These are phyloP conservation scores for Ptychobarbus kaznakovi DNA, from an alignment of 2,797 vertebrate genomes.

Conservation along the genomic window DNA sequence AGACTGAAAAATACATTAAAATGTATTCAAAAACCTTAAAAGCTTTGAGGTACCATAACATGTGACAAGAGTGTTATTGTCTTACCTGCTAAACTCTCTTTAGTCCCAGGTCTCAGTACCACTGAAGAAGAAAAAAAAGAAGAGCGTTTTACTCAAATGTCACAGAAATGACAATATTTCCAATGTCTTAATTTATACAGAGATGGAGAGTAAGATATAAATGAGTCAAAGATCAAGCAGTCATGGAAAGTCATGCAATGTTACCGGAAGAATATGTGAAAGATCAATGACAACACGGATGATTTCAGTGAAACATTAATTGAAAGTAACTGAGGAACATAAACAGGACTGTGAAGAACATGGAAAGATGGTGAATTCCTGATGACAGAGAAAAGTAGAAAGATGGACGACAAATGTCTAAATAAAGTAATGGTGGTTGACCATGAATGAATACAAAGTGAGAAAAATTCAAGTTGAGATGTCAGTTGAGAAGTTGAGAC, in stretches of 20 bases:
- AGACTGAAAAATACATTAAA: not conserved
- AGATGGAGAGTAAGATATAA: not conserved
- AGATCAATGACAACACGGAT: not conserved
- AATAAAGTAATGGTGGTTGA: not conserved
- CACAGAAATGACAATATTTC: constrained; percentile 1
- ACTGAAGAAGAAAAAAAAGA: constrained; percentile 62
- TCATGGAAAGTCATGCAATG: not conserved
- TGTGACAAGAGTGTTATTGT: not conserved
- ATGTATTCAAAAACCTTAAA: not conserved
- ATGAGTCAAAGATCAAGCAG: not conserved
- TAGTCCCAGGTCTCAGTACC: constrained; percentile 81
- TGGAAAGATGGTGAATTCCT: not conserved
- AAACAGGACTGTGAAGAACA: constrained; percentile 3
- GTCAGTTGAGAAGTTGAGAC: not conserved
- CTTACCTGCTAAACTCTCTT: constrained; percentile 66
- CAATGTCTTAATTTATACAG: not conserved
- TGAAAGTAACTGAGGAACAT: not conserved
- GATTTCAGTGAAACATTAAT: not conserved
- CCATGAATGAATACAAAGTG: not conserved
- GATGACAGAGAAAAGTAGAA: constrained; percentile 28
- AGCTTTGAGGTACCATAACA: not conserved
- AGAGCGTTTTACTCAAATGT: not conserved
- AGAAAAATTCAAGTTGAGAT: not conserved
- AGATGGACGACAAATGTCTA: not conserved
- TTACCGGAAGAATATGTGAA: not conserved